Evolutionary conservation across 1,140 invertebrate genomes (phyloP).

Genomic region (Drosophila parvula): DNA sequence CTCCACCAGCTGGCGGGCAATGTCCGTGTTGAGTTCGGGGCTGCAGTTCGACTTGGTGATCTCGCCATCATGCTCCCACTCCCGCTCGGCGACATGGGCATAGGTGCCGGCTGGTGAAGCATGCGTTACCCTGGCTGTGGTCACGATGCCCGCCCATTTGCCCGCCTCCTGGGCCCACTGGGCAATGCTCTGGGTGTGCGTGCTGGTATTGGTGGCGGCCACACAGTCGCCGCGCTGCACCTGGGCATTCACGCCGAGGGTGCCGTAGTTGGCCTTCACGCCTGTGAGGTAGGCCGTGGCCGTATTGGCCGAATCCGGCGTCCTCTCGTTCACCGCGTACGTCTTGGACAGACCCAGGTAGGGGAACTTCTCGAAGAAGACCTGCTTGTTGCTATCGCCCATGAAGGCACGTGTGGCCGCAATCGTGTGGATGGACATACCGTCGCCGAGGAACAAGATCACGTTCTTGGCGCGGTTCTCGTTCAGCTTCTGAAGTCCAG

Average conservation of each 20-base stretch:
- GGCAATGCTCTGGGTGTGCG: conserved; percentile 85
- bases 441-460: conserved; percentile 91
- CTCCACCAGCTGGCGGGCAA: conserved; percentile 90
- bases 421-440: conserved; percentile 91
- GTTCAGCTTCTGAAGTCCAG: conserved; percentile 80
- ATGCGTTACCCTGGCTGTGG: conserved; percentile 92
- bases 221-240: conserved; percentile 86
- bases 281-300: conserved; percentile 92
- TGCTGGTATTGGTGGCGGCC: conserved; percentile 80
- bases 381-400: conserved; percentile 88
- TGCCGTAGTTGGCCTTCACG: conserved; percentile 91
- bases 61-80: conserved; percentile 90
- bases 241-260: conserved; percentile 89
- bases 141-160: conserved; percentile 90
- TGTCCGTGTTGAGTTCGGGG: conserved; percentile 86
- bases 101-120: conserved; percentile 92
- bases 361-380: conserved; percentile 91
- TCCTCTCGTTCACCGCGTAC: conserved; percentile 90
- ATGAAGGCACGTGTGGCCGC: conserved; percentile 88
- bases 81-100: conserved; percentile 89
- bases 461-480: conserved; percentile 88
- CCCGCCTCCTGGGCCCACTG: conserved; percentile 89
- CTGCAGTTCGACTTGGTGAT: conserved; percentile 78
- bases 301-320: conserved; percentile 91
- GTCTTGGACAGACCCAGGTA: conserved; percentile 90